Evolutionary conservation across 1,140 invertebrate genomes (phyloP).

Genomic region (Holotrichia oblita): DNA sequence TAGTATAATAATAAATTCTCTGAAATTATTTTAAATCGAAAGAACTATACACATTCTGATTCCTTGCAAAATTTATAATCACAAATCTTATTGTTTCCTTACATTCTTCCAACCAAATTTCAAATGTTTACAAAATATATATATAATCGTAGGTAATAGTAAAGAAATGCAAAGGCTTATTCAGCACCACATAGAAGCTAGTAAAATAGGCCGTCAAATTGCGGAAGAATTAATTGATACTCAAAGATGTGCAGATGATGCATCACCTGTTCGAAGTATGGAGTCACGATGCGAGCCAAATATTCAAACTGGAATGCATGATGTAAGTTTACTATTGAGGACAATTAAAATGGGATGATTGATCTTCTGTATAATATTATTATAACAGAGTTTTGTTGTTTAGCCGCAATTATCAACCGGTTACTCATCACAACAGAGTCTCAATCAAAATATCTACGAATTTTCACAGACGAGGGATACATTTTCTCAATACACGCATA

Average conservation of each 20-base stretch:
- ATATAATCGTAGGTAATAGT: constrained; percentile 60
- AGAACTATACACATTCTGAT: no score
- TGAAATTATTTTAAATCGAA: no score
- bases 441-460: constrained; percentile 4
- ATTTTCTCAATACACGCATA: constrained; percentile 40
- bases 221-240: constrained; percentile 75
- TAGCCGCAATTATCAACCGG: constrained; percentile 56
- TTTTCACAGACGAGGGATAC: neutral
- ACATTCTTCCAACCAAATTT: no score
- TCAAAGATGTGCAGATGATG: constrained; percentile 65
- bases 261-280: constrained; percentile 64
- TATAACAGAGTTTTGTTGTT: no score
- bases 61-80: no score
- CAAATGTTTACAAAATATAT: no score
- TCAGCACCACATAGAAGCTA: constrained; percentile 78
- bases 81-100: no score
- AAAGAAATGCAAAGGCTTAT: constrained; percentile 75
- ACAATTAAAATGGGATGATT: no score
- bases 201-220: constrained; percentile 82
- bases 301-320: constrained; percentile 31
- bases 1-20: no score
- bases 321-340: constrained; percentile 43
- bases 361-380: no score
- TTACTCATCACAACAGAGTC: constrained; percentile 35
- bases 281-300: constrained; percentile 56